Base-by-base conservation (phyloP, 2,888 invertebrate genomes). In the Carabus problematicus region DNA sequence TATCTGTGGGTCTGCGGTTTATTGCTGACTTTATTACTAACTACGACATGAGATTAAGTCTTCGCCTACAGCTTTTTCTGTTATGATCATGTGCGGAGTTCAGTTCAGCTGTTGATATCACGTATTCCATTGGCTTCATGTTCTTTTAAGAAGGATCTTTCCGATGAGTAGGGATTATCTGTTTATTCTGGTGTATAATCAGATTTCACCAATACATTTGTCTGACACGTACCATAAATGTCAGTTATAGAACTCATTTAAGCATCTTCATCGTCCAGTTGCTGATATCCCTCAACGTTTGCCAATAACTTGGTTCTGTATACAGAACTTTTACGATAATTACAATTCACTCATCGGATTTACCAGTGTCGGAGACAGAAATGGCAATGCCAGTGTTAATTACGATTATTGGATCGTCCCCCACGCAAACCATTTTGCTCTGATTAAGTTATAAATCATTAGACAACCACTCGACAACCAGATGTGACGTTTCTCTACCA, bases 351-450 rank as follows among this genome's bases (percentile, higher is more conserved):
- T 52, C 19, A 16, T 8, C 9, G 52, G 52, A 19, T 52, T 18
- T n/a, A 14, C 18, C 14, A 7, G 11, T 47, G 47, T 14, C 12
- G 47, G 16, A 47, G n/a, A 47, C 12, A 47, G 41, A 52, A 62
- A 49, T 56, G 55, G 39, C 7, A 63, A 40, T 8, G 62, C 14
- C 49, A 39, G 60, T 19, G 40, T 52, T 67, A 67, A 67, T 67
- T 67, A 67, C 67, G 59, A 59, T 67, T 67, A 67, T 67, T 67
- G 67, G 52, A 67, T 49, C 67, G 66, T 29, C 42, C 40, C 52
- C 16, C 52, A 14, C 52, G 16, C 52, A 8, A 16, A 19, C n/a
- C 47, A 14, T 7, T 47, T 14, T 47, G 47, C 19, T 18, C 55
- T 19, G 49, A 66, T 66, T 66, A 59, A 66, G 67, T 41, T 60